Conservation (phyloP, 2,113 vertebrate species). For the Myotis davidii region DNA sequence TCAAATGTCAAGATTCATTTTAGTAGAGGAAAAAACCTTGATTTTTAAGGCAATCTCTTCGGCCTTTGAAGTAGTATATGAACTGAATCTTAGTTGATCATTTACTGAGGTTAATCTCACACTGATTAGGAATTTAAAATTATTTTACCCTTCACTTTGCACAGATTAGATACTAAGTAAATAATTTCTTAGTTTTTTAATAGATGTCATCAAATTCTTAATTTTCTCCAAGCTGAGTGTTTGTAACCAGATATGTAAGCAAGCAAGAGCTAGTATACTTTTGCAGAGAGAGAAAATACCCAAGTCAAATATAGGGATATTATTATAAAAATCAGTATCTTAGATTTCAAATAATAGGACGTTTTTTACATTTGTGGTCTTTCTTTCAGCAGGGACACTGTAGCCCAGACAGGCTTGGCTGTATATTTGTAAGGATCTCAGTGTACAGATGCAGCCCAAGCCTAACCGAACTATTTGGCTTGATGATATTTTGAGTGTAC, state of each 20-base stretch:
- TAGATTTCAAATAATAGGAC: neutral
- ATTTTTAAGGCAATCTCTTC: neutral
- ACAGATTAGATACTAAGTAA: neutral
- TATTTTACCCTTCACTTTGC: neutral
- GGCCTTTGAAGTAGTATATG: neutral
- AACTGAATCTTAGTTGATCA: neutral
- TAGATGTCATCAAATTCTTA: slow-evolving; percentile 6
- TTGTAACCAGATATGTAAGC: neutral
- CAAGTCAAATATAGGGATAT: slow-evolving; percentile 28
- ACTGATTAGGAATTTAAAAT: slow-evolving; percentile 13
- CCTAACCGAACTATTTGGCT: neutral
- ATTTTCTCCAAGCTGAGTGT: neutral
- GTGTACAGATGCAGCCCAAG: neutral
- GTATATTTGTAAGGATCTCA: neutral
- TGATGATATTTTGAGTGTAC: neutral
- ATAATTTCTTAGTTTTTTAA: neutral
- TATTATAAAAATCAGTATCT: neutral
- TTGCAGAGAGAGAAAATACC: slow-evolving; percentile 61
- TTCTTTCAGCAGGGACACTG: neutral
- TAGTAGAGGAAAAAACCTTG: neutral
- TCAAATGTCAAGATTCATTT: slow-evolving; percentile 3
- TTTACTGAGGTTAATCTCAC: neutral
- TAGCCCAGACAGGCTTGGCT: neutral
- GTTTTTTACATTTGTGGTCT: neutral
- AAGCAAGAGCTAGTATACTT: slow-evolving; percentile 30